Evolutionary conservation across 1,140 invertebrate species (phyloP), one percentile per base, ranked within the genome.

Genomic region (Drosophila albomicans): DNA sequence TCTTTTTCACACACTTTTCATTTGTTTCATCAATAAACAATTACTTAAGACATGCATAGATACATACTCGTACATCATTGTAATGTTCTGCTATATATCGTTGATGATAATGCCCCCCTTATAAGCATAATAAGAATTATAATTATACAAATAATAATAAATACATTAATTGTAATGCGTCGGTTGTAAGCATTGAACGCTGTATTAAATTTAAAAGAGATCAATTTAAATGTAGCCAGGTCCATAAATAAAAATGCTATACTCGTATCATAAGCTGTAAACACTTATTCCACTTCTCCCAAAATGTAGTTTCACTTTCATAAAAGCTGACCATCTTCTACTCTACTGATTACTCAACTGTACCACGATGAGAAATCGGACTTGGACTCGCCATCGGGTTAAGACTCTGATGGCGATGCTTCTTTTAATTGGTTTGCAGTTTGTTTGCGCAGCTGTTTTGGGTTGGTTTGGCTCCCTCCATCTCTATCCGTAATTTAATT

Each of bases 381-480:
- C 28, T 35, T n/a, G n/a, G 51, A 54, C n/a, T 15, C 28, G 35
- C 2, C 6, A 10, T 38, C 35, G 28, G 30, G 28, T 15, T 13
- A 54, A 54, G 15, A 38, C 32, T 38, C 8, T 10, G 35, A 8
- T 8, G 35, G 7, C 6, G 61, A 49, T 38, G 43, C 41, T 28
- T 80, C 30, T 56, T 67, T 87, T 81, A 88, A 88, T 88, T 88
- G 81, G 80, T 88, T 88, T 88, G 84, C 85, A 70, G 85, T 61
- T 71, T 88, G 80, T 88, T 88, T 88, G 81, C 56, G 84, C 84
- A 88, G 84, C 85, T 88, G 84, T 61, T 68, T 66, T 10, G 6
- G 66, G 20, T 25, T 25, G 3, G 20, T 25, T 25, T 13, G 62
- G 41, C 28, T 54, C 65, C 49, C 66, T 68, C 74, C 71, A 63